Base-by-base conservation (phyloP, 2,888 invertebrate species). In the Oxyscelio sp. region DNA sequence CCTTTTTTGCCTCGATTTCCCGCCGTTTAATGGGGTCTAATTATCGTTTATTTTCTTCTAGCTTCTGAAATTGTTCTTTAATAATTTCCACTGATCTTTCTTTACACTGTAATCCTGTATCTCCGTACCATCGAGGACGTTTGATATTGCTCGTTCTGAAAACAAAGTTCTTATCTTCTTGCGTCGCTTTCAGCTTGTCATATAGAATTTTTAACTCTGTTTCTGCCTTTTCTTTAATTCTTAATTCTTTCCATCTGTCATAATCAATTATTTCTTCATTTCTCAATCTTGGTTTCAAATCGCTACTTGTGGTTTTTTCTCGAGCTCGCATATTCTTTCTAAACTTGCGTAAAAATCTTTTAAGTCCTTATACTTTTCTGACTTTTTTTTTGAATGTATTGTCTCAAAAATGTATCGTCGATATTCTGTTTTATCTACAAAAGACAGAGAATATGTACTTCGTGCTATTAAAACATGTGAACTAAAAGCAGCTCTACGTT, bases 31-130 rank as follows among this genome's bases (percentile, higher is more conserved):
- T 89, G 90, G 95, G 91, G 91, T 96, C 94, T 89, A 94, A 83
- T 87, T 95, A 94, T 38, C 92, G 94, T 87, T 87, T 95, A 84
- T 95, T 95, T 13, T 95, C 94, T 59, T 95, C 95, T 75, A 96
- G 94, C 90, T 96, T 96, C 90, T 96, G 96, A 89, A 97, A 97
- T 90, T 96, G 96, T 84, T 97, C 96, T 89, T 97, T 96, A 9
- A 98, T 95, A 94, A 98, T 97, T 93, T 97, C 97, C 0, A 98
- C 97, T 0, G 98, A 98, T 91, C 97, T 97, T 92, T 98, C 97
- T 92, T 97, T 98, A 43, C 96, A 96, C 89, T 97, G 95, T 40
- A 99, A 94, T 0, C 98, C 97, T 24, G 95, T 95, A 71, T 97
- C 96, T 34, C 96, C 96, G 84, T 95, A 96, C 98, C 98, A 98